Conservation (phyloP, 2,888 invertebrate species). For the Oscheius myriophilus region DNA sequence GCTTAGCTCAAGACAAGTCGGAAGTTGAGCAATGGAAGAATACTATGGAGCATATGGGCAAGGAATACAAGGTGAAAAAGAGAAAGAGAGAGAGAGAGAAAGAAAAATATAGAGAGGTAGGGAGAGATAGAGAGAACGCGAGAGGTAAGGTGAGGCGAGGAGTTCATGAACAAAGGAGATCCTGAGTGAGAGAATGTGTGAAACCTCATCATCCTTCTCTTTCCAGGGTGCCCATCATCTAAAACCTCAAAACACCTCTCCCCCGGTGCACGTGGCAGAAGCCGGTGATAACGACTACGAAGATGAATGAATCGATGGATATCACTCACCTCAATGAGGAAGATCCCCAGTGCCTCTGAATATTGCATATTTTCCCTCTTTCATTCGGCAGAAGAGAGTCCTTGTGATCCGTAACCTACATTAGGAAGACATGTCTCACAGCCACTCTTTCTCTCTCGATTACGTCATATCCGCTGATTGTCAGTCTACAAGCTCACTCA, state of each 20-base stretch:
- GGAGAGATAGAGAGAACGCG: no score
- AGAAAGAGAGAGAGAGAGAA: background rate
- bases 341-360: no score
- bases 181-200: background rate
- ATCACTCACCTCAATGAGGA: no score
- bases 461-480: no score
- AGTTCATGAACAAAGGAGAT: background rate
- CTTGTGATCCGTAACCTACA: no score
- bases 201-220: background rate
- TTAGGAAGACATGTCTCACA: no score
- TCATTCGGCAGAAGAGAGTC: no score
- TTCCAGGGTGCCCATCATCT: conserved; percentile 50
- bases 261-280: conserved; percentile 53
- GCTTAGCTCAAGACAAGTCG: conserved; percentile 71
- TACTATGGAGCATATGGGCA: conserved; percentile 70
- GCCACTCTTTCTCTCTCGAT: no score
- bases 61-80: conserved; percentile 51
- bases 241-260: conserved; percentile 43
- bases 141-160: no score
- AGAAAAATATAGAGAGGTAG: no score
- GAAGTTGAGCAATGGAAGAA: conserved; percentile 71
- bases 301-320: conserved; percentile 23
- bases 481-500: no score
- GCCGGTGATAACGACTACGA: conserved; percentile 35
- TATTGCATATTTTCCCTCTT: no score